Conservation (phyloP, 92 coral and sea anemone genomes). For the Porites lobata region DNA sequence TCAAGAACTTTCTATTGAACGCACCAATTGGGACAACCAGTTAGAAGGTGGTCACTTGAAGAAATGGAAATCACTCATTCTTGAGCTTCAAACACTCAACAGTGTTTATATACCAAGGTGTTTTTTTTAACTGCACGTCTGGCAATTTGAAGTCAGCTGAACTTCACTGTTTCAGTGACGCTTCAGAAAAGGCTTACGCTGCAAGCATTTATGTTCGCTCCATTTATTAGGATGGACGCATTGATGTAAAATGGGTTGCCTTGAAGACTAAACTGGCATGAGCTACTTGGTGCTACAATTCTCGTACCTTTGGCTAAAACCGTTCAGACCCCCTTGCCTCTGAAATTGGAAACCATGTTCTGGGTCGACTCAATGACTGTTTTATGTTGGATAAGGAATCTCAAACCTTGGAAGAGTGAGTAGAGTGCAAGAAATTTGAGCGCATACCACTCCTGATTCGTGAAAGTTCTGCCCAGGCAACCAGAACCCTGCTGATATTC, state of each 20-base stretch:
- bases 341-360: conserved; percentile 7
- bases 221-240: conserved; percentile 42
- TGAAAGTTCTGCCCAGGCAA: conserved; percentile 63
- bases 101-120: conserved; percentile 58
- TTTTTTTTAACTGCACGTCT: conserved; percentile 26
- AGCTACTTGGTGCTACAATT: conserved; percentile 70
- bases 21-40: conserved; percentile 36
- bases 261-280: conserved; percentile 62
- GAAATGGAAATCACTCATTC: conserved; percentile 51
- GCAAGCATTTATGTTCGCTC: conserved; percentile 59
- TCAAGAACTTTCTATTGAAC: conserved; percentile 46
- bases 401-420: conserved; percentile 63
- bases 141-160: conserved; percentile 29
- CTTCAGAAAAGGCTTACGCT: conserved; percentile 62
- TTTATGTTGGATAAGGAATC: conserved; percentile 62
- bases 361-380: conserved; percentile 69
- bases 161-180: conserved; percentile 71
- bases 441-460: conserved; percentile 25
- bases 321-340: conserved; percentile 26
- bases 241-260: conserved; percentile 49
- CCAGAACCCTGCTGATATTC: conserved; percentile 63
- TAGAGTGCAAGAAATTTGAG: conserved; percentile 69
- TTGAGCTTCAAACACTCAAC: conserved; percentile 44
- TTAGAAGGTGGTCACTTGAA: conserved; percentile 34
- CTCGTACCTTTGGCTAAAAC: conserved; percentile 64